Percentiles rank a stretch among this genome's conserved stretches.
These are phyloP conservation scores for Hylyphantes graminicola DNA, from an alignment of 1,140 invertebrate species.

Conservation along the genomic window DNA sequence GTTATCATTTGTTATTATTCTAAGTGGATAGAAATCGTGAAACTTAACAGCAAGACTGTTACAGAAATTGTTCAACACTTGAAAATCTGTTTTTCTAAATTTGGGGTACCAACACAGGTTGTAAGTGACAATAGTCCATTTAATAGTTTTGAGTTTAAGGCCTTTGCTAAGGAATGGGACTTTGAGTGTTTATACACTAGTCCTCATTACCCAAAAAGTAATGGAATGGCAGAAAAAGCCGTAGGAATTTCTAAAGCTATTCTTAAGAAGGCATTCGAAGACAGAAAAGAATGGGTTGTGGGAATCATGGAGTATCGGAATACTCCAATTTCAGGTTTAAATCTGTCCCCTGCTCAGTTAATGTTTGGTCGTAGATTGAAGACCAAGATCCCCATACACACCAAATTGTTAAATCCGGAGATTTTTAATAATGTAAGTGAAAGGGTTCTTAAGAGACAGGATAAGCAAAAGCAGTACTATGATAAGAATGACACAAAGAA, in stretches of 20 bases:
- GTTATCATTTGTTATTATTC: conserved; percentile 17
- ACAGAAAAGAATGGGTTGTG: not conserved
- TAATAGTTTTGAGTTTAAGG: conserved; percentile 9
- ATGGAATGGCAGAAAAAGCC: conserved; percentile 30
- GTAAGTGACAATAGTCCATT: conserved; percentile 24
- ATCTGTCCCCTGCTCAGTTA: conserved; percentile 7
- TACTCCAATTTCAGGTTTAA: not conserved
- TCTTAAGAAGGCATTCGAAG: conserved; percentile 18
- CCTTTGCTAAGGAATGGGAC: conserved; percentile 18
- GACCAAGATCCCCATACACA: conserved; percentile 8
- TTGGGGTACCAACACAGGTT: conserved; percentile 2
- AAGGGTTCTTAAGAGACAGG: too few relatives aligned
- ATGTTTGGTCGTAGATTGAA: not conserved
- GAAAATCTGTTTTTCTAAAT: conserved; percentile 7
- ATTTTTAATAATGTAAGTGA: conserved; percentile 2
- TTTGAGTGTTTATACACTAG: not conserved
- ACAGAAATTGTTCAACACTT: not conserved
- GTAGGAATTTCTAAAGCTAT: not conserved
- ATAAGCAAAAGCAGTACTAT: not conserved
- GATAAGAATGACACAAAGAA: not conserved
- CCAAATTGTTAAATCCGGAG: not conserved
- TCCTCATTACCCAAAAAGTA: conserved; percentile 3
- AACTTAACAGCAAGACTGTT: not conserved
- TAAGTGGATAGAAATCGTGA: conserved; percentile 9
- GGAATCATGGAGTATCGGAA: conserved; percentile 40